A percentile compares a stretch with the other conserved stretches of the same genome.
Evolutionary conservation across 92 coral and sea anemone genomes (phyloP).

Genomic region (Phenganax subtilis): DNA sequence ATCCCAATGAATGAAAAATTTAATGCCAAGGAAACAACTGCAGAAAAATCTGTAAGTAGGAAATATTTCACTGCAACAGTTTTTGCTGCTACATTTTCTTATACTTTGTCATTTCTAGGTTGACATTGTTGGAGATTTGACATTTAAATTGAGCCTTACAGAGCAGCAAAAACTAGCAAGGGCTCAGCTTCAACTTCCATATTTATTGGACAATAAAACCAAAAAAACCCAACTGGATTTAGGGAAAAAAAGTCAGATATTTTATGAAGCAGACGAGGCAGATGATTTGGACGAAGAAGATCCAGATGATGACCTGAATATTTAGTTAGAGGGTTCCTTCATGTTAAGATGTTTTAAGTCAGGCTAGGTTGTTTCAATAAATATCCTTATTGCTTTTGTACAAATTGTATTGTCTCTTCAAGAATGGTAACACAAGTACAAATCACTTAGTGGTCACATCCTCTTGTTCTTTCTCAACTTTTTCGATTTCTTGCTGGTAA

Average conservation of each 20-base stretch:
- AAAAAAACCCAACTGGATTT: constrained; percentile 33
- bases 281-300: constrained; percentile 98
- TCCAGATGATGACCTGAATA: constrained; percentile 97
- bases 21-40: background rate
- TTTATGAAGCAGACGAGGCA: constrained; percentile 91
- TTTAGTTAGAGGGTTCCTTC: constrained; percentile 30
- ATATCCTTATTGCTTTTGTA: too few relatives aligned
- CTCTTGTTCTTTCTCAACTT: constrained; percentile 75
- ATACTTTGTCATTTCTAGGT: constrained; percentile 44
- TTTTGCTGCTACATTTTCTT: constrained; percentile 16
- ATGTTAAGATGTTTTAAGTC: background rate
- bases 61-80: too few relatives aligned
- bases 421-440: background rate
- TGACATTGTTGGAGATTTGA: constrained; percentile 74
- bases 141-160: constrained; percentile 78
- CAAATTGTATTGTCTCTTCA: too few relatives aligned
- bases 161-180: constrained; percentile 71
- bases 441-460: constrained; percentile 32
- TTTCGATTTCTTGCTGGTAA: constrained; percentile 67
- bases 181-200: constrained; percentile 77
- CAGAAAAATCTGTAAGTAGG: constrained; percentile 25
- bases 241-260: constrained; percentile 71
- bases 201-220: constrained; percentile 61
- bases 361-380: background rate
- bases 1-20: constrained; percentile 9